Percentiles rank a stretch among this genome's conserved stretches.
Conservation (phyloP, 64 coral and sea anemone species). For the Dendronephthya gigantea region DNA sequence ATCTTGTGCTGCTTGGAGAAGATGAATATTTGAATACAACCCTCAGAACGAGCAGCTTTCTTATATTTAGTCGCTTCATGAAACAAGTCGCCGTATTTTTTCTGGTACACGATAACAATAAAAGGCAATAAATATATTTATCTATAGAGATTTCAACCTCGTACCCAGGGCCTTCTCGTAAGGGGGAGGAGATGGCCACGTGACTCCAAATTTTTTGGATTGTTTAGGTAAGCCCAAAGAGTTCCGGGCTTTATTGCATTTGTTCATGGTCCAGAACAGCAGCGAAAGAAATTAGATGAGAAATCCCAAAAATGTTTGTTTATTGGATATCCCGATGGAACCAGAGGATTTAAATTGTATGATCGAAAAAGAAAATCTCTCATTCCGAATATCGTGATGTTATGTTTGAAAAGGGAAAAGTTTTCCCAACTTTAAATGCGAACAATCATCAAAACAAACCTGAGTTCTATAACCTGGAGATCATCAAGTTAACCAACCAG, state of each 20-base stretch:
- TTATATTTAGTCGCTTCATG: too few relatives aligned
- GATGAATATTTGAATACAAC: too few relatives aligned
- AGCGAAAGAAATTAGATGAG: slow-evolving; percentile 17
- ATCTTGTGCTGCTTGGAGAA: too few relatives aligned
- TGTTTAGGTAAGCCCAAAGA: too few relatives aligned
- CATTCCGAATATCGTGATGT: background rate
- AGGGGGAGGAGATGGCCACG: too few relatives aligned
- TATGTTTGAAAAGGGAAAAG: background rate
- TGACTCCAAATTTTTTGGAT: too few relatives aligned
- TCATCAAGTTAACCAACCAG: background rate
- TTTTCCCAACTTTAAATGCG: background rate
- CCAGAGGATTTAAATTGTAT: slow-evolving; percentile 26
- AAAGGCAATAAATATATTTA: too few relatives aligned
- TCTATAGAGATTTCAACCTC: too few relatives aligned
- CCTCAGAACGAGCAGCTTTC: too few relatives aligned
- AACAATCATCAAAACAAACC: background rate
- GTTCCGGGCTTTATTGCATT: background rate
- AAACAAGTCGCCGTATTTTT: too few relatives aligned
- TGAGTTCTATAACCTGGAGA: background rate
- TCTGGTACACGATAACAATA: too few relatives aligned
- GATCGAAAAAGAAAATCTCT: slow-evolving; percentile 14
- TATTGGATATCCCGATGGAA: slow-evolving; percentile 19
- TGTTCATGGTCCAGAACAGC: background rate
- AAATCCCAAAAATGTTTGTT: slow-evolving; percentile 17
- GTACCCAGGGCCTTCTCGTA: too few relatives aligned